Base-by-base conservation (phyloP, 2,113 vertebrate species). In the Pterophyllum scalare region DNA sequence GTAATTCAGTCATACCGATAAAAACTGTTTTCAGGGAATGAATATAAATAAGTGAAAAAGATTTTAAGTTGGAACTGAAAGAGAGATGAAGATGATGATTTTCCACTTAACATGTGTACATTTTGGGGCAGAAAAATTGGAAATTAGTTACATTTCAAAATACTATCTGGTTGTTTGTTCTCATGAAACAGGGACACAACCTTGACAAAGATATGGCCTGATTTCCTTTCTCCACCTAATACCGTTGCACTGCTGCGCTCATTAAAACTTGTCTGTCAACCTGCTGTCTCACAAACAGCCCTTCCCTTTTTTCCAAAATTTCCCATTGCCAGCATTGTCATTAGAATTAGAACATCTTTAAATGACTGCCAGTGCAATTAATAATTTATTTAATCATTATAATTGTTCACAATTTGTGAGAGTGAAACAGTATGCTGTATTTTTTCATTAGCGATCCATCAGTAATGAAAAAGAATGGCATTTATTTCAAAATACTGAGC, bases 201-300 rank as follows among this genome's bases (percentile, higher is more conserved):
- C 93, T 93, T 95, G 94, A 90, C 88, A 88, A 83, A 93, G 90
- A 93, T 89, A 92, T 90, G 95, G 82, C 83, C 90, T 92, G 83
- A 92, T 94, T 95, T 94, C 88, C 89, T 94, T 95, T 88, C 87
- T 91, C 91, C 91, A 95, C 89, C 93, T 93, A 93, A 94, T 90
- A 92, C 89, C 88, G 90, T 94, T 92, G 93, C 86, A 86, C 90
- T 43, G 83, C 91, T 93, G 91, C 79, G 82, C 93, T 94, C 94
- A 95, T 95, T 95, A 95, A 94, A 94, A 91, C 59, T 92, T 94
- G 92, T 94, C 94, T 79, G 88, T 95, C 94, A 95, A 59, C 84
- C 83, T 19, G 86, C 88, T 87, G 40, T 24, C 78, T 75, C 79
- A 54, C 90, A 92, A 89, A 89, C 79, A 89, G 84, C 74, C 80